Base-by-base conservation (phyloP, 2,113 vertebrate species). In the Corapipo altera region DNA sequence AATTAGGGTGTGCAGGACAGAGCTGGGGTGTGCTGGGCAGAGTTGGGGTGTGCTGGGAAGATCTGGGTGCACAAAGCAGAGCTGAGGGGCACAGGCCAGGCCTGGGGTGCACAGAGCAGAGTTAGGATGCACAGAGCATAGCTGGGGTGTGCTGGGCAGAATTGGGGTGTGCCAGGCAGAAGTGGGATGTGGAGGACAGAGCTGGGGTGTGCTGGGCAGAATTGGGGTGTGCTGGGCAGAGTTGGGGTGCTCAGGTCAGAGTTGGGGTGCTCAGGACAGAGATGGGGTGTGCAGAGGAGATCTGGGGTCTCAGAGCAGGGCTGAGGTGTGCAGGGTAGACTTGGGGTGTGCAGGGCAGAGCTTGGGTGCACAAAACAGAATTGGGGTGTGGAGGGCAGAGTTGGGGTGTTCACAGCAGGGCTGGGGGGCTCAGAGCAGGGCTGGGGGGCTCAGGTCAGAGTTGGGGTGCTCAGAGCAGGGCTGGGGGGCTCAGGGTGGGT, bases 71-170 rank as follows among this genome's bases (percentile, higher is more conserved):
- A 1, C 10, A 35, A 43, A 4, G 30, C 35, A n/a, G 15, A 39
- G 2, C 1, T 66, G 48, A 27, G 61, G 44, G 21, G 11, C 1
- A 5, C 2, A 13, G 18, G 2, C n/a, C 12, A 24, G 5, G 22
- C 0, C 3, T 32, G 32, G n/a, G 33, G 48, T 37, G 23, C 3
- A 0, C 6, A 13, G 14, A 5, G 48, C 27, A 32, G 8, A 39
- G 3, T 11, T 37, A 7, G 32, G 54, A 21, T 37, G 28, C 8
- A 0, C 15, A 35, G 61, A 3, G n/a, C 19, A n/a, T 7, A 39
- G 4, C 3, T 66, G 81, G 22, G 51, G 24, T 32, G 10, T 1
- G 0, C 21, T 18, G 22, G 4, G n/a, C 15, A 24, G 4, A 33
- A 0, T 3, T 32, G 33, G 51, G 39, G 39, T 37, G 23, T 5